Conservation (phyloP, 2,888 invertebrate species). For the Tipula unca region DNA sequence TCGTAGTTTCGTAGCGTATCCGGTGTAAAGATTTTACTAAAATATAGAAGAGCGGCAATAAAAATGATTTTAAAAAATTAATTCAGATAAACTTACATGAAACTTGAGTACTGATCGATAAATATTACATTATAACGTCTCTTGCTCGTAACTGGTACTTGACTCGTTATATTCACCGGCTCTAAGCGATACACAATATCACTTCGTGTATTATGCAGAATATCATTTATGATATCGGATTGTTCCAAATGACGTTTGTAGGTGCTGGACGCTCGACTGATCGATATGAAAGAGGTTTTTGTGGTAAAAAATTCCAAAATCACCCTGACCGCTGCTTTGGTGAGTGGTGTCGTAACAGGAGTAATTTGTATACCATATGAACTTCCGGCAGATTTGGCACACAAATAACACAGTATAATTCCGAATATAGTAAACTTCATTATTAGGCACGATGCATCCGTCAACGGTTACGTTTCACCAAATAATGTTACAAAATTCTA, state of each 20-base stretch:
- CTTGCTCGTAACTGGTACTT: neutral
- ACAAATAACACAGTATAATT: neutral
- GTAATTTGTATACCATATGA: neutral
- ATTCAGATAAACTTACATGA: neutral
- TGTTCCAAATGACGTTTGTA: neutral
- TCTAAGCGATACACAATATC: neutral
- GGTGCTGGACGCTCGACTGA: neutral
- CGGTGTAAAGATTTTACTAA: neutral
- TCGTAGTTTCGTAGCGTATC: neutral
- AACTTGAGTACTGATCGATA: neutral
- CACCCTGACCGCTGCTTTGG: neutral
- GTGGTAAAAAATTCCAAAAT: neutral
- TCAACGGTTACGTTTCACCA: neutral
- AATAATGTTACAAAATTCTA: neutral
- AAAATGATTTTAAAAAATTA: neutral
- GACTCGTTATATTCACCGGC: neutral
- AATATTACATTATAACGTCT: neutral
- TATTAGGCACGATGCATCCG: neutral
- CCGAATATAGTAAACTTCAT: neutral
- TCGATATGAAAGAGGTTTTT: neutral
- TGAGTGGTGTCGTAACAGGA: neutral
- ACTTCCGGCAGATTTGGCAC: neutral
- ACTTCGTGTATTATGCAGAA: neutral
- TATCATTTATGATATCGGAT: neutral
- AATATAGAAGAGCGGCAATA: too few relatives aligned